Evolutionary conservation across 2,113 vertebrate species (phyloP), one percentile per base, ranked within the genome.

Genomic region (Thamnophis sirtalis): DNA sequence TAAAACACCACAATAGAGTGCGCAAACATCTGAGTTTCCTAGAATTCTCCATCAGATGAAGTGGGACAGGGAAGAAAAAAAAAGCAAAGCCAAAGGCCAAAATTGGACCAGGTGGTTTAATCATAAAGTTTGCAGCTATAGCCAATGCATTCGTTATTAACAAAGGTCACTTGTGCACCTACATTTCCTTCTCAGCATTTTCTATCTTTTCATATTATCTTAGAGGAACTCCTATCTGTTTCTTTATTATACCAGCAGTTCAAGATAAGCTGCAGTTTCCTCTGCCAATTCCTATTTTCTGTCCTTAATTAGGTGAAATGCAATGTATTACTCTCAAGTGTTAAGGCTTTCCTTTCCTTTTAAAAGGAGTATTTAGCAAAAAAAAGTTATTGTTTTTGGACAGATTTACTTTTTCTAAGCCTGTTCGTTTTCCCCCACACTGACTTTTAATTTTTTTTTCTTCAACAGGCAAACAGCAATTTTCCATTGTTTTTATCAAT

Each of bases 371-470:
- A 73, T 51, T 80, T 91, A 51, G 54, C 21, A 54, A 89, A 85
- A 28, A 51, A 87, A 53, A 54, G 86, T 51, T 53, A 53, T 53
- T 58, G 19, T 85, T 56, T 80, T n/a, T 63, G 73, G 49, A 38
- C 19, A 49, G n/a, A 87, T 38, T 87, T 92, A 38, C 87, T 51
- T 88, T 43, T 73, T 54, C 7, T 55, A 55, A 55, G 38, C 9
- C 80, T 84, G 73, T 88, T 80, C 50, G 48, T n/a, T 92, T 21
- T 21, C 54, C 85, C 54, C 85, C 19, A 87, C 28, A 91, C 91
- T 88, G 50, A 58, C 84, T 7, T 92, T 56, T 86, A 89, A 92
- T 89, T 85, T 63, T 92, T 92, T 92, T 86, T 89, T 92, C 60
- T 89, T 89, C 24, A 63, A 53, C 24, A 89, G 55, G 48, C 80